A percentile compares a stretch with the other conserved stretches of the same genome.
These are phyloP conservation scores for Chiroxiphia lanceolata DNA, from an alignment of 2,797 vertebrate genomes.

Conservation along the genomic window DNA sequence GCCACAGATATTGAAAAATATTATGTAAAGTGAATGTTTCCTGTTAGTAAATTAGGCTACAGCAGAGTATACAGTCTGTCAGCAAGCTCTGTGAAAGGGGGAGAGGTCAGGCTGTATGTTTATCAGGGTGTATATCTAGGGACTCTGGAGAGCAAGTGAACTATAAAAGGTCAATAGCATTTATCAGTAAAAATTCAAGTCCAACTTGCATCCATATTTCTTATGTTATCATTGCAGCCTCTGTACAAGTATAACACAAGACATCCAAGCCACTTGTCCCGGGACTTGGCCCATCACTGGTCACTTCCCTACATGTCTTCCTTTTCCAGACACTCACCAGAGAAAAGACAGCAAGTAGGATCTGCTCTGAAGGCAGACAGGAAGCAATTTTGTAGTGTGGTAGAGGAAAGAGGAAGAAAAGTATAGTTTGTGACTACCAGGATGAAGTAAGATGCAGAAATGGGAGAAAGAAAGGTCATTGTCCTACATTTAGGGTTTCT, in stretches of 20 bases:
- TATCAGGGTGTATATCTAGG: neutral
- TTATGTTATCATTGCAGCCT: neutral
- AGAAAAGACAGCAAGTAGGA: neutral
- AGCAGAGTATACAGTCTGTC: neutral
- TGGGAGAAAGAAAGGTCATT: neutral
- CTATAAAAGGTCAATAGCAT: neutral
- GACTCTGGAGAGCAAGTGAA: neutral
- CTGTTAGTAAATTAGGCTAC: neutral
- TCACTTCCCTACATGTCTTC: neutral
- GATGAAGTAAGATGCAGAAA: neutral
- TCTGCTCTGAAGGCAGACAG: neutral
- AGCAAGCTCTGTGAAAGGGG: neutral
- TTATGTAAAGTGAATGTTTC: neutral
- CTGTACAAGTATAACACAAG: neutral
- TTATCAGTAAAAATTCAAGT: neutral
- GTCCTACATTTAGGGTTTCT: neutral
- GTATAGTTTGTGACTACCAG: neutral
- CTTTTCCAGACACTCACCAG: neutral
- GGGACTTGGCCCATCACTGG: neutral
- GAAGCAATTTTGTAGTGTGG: neutral
- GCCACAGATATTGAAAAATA: neutral
- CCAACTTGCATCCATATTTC: neutral
- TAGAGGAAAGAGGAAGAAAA: neutral
- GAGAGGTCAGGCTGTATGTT: neutral
- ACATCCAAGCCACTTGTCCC: neutral